Base-by-base conservation (phyloP, 1,140 invertebrate species). In the Danaus melanippus region DNA sequence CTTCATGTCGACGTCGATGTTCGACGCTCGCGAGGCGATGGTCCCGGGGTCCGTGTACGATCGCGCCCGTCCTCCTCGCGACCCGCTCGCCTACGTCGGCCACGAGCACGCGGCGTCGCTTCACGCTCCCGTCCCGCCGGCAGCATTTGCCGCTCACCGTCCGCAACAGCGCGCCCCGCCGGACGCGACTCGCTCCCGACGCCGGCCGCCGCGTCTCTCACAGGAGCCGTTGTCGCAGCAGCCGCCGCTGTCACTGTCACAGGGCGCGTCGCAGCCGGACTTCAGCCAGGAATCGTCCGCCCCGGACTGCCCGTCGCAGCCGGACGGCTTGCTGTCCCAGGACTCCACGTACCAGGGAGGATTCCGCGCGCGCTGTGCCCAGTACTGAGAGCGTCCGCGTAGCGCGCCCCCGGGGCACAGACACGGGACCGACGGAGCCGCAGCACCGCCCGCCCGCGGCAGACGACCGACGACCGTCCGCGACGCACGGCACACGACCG, bases 1-100 rank as follows among this genome's bases (percentile, higher is more conserved):
- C 73, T 99, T 98, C 71, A 98, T 98, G 97, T 95, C 94, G 10
- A 98, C 95, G 12, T 95, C 95, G 9, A 97, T 97, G 91, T 98
- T 95, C 75, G 95, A 97, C 81, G 96, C 94, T 5, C 88, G 95
- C 52, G 95, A 97, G 82, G 95, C 94, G 0, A 89, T 98, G 77
- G 94, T 97, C 21, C 96, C 96, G 0, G 93, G 93, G 76, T 93
- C 85, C 6, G 70, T 86, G 17, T 81, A 91, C 89, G 64, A 91
- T 83, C 66, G 87, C 65, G 64, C 90, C 84, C 56, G 84, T 83
- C 70, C 89, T 87, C 71, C 86, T 53, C 78, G 76, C 1, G 97
- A 98, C 78, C 95, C 96, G n/a, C 92, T 98, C 53, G 94, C 94
- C 12, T 98, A 95, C 79, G 98, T 98, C 50, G 96, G 95, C 17